phyloP scores from a whole-genome alignment of 2,113 vertebrate genomes.

The Stictonetta naevosa region DNA sequence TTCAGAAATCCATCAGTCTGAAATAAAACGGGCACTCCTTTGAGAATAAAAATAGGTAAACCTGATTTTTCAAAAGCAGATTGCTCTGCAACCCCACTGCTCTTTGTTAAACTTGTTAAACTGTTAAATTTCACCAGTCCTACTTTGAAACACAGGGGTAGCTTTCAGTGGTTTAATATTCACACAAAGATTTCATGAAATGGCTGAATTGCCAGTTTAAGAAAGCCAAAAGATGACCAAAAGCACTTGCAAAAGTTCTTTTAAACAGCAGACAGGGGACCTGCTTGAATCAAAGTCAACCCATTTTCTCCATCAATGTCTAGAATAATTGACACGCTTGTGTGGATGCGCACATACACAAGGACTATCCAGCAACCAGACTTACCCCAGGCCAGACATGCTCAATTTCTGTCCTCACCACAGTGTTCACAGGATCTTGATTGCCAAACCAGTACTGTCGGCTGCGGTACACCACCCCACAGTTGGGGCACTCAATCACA shows the following conservation, averaged over 20 bases:
- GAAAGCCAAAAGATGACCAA: neutral
- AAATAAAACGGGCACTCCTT: constrained; percentile 24
- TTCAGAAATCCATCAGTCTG: constrained; percentile 95
- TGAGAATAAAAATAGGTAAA: neutral
- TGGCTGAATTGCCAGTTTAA: neutral
- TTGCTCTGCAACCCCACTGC: neutral
- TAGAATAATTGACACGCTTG: neutral
- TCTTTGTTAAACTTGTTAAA: neutral
- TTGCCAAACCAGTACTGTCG: constrained; percentile 99
- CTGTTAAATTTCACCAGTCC: neutral
- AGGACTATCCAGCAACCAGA: neutral
- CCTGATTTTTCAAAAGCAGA: neutral
- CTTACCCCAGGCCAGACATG: constrained; percentile 98
- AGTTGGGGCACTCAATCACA: constrained; percentile 96
- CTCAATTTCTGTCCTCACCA: constrained; percentile 97
- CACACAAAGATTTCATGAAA: neutral
- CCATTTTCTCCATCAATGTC: neutral
- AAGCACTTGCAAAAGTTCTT: neutral
- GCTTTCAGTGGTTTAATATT: neutral
- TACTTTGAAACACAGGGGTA: neutral
- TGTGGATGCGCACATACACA: neutral
- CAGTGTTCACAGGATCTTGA: constrained; percentile 98
- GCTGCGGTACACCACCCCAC: constrained; percentile 95
- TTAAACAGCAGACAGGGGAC: neutral
- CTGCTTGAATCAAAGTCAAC: neutral